phyloP scores from a whole-genome alignment of 2,797 vertebrate species.

The Epinephelus malabaricus region DNA sequence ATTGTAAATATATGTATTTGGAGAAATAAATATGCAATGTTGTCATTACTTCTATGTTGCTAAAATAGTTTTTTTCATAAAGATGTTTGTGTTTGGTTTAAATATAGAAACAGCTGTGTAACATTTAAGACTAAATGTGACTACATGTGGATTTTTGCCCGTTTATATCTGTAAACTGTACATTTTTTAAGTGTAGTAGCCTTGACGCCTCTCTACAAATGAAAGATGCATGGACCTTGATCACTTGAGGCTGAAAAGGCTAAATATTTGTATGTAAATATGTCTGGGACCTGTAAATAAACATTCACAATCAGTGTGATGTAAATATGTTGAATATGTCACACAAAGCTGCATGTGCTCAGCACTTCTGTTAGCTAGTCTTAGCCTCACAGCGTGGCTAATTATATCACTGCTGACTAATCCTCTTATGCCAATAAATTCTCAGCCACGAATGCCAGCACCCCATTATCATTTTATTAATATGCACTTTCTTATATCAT shows the following conservation, averaged over 20 bases:
- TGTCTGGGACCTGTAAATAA: constrained; percentile 6
- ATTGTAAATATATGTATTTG: constrained; percentile 37
- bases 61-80: constrained; percentile 56
- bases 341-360: constrained; percentile 33
- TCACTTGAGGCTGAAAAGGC: not conserved
- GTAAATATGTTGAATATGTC: constrained; percentile 8
- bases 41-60: constrained; percentile 35
- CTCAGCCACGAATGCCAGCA: constrained; percentile 59
- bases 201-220: not conserved
- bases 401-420: constrained; percentile 66
- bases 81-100: constrained; percentile 5
- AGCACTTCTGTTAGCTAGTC: constrained; percentile 15
- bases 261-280: not conserved
- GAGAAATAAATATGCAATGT: constrained; percentile 22
- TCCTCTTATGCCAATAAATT: constrained; percentile 70
- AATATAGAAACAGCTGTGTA: constrained; percentile 1
- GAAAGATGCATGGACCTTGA: not conserved
- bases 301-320: constrained; percentile 9
- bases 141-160: not conserved
- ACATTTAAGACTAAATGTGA: not conserved
- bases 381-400: constrained; percentile 41
- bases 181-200: not conserved
- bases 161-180: not conserved
- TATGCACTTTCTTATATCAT: constrained; percentile 83
- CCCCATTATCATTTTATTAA: constrained; percentile 81